Evolutionary conservation across 2,797 vertebrate genomes (phyloP), one percentile per base, ranked within the genome.

Genomic region (Scleropages formosus): DNA sequence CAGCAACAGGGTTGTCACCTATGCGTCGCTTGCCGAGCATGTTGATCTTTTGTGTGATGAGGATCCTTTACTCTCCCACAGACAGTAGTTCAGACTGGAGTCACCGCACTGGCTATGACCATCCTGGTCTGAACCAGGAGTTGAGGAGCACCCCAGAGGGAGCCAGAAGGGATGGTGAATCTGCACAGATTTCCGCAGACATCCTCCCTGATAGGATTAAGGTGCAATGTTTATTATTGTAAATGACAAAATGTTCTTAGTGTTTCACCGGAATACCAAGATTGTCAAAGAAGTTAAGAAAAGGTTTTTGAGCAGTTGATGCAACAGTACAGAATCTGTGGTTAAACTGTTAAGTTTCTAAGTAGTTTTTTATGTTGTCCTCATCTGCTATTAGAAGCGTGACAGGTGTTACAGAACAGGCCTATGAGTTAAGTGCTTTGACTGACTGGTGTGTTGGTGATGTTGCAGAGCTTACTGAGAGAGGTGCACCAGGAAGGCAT

Each of bases 401-500:
- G 2, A 39, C 2, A 31, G 31, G 6, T 39, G 31, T 39, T 39
- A 2, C 2, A 39, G 39, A 39, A 39, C 31, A 39, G 31, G 2
- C 6, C n/a, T n/a, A n/a, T n/a, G 39, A n/a, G n/a, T n/a, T n/a
- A n/a, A n/a, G n/a, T 39, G 31, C 31, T 39, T 39, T 2, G 31
- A 39, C 31, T 39, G 31, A 39, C 31, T 2, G 2, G 31, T 39
- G 6, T 27, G 15, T 15, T 66, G 22, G 15, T 67, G 22, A 60
- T 3, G 72, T 0, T 66, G 26, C 68, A 99, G 97, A 92, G 89
- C 31, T 87, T 98, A 84, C 90, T 99, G 67, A 93, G 92, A 77
- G 97, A 97, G 83, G 95, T 99, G 15, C 96, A 98, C 84, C 93
- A 93, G 75, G 98, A 99, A 85, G 96, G 98, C 4, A 90, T 97